These are phyloP conservation scores for Podarcis raffonei DNA, from an alignment of 2,113 vertebrate species.

Conservation along the genomic window DNA sequence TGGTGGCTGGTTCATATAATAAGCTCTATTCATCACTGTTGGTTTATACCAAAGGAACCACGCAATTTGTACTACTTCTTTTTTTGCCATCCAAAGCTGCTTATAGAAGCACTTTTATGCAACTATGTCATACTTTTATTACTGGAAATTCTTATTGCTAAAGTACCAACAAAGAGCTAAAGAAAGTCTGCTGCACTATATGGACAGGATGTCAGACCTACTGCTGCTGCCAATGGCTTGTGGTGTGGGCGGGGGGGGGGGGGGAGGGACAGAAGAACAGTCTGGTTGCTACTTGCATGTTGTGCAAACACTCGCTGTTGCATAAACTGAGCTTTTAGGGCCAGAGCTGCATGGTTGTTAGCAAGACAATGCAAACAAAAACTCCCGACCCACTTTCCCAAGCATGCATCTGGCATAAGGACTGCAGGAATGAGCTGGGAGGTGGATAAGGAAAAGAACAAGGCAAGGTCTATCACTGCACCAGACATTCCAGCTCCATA, in stretches of 20 bases:
- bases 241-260: not conserved
- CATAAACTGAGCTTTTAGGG: not conserved
- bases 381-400: not conserved
- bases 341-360: not conserved
- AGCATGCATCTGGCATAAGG: not conserved
- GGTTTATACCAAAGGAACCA: not conserved
- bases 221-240: constrained; percentile 8
- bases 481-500: not conserved
- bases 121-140: constrained; percentile 4
- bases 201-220: not conserved
- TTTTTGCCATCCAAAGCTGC: not conserved
- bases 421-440: not conserved
- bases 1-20: not conserved
- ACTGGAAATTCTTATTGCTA: not conserved
- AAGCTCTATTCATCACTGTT: not conserved
- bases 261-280: not conserved
- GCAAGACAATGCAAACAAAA: not conserved
- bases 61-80: not conserved
- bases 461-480: not conserved
- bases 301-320: not conserved
- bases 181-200: not conserved
- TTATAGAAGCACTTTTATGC: constrained; percentile 21
- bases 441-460: not conserved
- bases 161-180: not conserved
- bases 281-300: not conserved